phyloP scores from a whole-genome alignment of 1,140 invertebrate genomes.

The Popillia japonica region DNA sequence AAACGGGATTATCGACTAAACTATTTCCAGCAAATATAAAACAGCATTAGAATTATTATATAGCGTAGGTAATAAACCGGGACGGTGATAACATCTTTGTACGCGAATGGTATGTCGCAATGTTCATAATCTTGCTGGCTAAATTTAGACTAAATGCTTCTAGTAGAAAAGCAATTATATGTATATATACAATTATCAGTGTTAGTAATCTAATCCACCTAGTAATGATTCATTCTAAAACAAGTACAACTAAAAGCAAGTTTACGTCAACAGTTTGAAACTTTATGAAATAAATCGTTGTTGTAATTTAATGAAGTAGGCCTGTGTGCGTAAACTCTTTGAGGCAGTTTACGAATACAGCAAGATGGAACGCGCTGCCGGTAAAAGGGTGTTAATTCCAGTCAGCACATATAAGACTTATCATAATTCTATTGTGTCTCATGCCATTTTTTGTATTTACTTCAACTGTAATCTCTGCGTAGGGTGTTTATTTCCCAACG shows the following conservation, averaged over 20 bases:
- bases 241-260: not conserved
- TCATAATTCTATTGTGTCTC: slow-evolving; percentile 25
- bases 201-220: not conserved
- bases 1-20: too few relatives aligned
- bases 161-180: too few relatives aligned
- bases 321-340: not conserved
- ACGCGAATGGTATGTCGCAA: too few relatives aligned
- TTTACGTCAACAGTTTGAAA: not conserved
- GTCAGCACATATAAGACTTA: slow-evolving; percentile 25
- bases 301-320: not conserved
- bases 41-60: too few relatives aligned
- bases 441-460: not conserved
- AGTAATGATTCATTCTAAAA: not conserved
- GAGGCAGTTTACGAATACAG: not conserved
- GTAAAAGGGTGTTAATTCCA: not conserved
- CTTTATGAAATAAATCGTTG: not conserved
- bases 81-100: too few relatives aligned
- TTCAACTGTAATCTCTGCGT: not conserved
- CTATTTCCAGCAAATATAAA: too few relatives aligned
- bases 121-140: too few relatives aligned
- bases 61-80: too few relatives aligned
- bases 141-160: too few relatives aligned
- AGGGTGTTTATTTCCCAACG: not conserved
- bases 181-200: too few relatives aligned
- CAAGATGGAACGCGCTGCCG: not conserved